Base-by-base conservation (phyloP, 1,140 invertebrate genomes). In the Vollenhovia emeryi region DNA sequence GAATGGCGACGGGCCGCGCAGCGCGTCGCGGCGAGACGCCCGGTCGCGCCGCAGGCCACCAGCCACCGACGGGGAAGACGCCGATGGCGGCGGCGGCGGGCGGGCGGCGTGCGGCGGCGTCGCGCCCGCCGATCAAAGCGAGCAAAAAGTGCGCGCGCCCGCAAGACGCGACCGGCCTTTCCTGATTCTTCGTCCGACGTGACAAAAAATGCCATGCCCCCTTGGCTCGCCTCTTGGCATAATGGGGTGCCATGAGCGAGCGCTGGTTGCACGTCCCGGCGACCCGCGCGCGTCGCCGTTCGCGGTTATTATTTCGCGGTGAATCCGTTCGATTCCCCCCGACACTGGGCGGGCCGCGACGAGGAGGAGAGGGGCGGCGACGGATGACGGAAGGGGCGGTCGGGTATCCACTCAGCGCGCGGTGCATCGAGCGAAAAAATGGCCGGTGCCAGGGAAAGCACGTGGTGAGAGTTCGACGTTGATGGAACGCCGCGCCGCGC, bases 201-300 rank as follows among this genome's bases (percentile, higher is more conserved):
- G 64, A 84, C 90, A 95, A 95, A 94, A 95, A 95, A 95, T 92
- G 89, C 87, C 92, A 91, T 94, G 94, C 94, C 94, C 94, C 94
- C 94, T 95, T 95, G 94, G 94, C 94, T 87, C 91, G 91, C 92
- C 94, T 95, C 94, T 95, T 95, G 94, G 93, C 87, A 91, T 93
- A 94, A 93, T 93, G 94, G 94, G 94, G 83, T 79, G 91, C 88
- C 92, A 95, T 93, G 84, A 95, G 91, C 84, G 91, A 82, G 91
- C 84, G 94, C 87, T 94, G 94, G 93, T 92, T 92, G 91, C 90
- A 86, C 86, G 78, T 68, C 78, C 6, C 80, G 21, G 11, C 36
- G 24, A 36, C 52, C 27, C 71, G 60, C n/a, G n/a, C n/a, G n/a
- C n/a, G 33, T 62, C 60, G 1, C 33, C 33, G 60, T 62, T 83